These are phyloP conservation scores for Vesta saturnalis DNA, from an alignment of 2,888 invertebrate genomes.

Conservation along the genomic window DNA sequence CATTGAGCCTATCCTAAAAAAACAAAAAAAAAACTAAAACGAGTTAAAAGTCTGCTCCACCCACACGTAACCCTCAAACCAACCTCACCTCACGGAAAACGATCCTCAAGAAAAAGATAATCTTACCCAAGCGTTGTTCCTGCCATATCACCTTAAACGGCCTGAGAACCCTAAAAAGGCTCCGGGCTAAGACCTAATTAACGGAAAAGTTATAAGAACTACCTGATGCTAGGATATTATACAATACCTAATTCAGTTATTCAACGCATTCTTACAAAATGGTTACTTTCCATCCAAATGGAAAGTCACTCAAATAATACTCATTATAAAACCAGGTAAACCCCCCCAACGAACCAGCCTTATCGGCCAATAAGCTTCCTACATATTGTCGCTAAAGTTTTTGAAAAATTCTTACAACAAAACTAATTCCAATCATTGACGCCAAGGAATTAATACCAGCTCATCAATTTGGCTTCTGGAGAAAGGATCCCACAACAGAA, in stretches of 20 bases:
- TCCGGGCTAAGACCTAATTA: neutral
- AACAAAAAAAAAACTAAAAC: neutral
- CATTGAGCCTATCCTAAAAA: neutral
- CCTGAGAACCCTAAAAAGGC: too few relatives aligned
- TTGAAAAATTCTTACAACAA: neutral
- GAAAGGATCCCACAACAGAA: neutral
- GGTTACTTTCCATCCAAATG: too few relatives aligned
- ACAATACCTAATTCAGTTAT: too few relatives aligned
- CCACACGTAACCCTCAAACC: neutral
- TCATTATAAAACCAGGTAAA: neutral
- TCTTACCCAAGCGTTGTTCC: too few relatives aligned
- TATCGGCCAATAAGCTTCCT: too few relatives aligned
- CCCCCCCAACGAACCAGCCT: neutral
- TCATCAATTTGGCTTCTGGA: neutral
- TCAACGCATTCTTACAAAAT: too few relatives aligned
- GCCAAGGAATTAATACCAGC: too few relatives aligned
- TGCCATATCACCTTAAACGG: neutral
- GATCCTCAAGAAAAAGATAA: neutral
- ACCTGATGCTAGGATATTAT: neutral
- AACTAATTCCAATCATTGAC: neutral
- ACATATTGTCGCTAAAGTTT: too few relatives aligned
- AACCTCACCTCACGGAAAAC: neutral
- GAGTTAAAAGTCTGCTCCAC: neutral
- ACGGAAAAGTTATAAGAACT: neutral
- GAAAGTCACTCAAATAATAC: neutral